Evolutionary conservation across 1,140 invertebrate genomes (phyloP).

Genomic region (Latrodectus geometricus): DNA sequence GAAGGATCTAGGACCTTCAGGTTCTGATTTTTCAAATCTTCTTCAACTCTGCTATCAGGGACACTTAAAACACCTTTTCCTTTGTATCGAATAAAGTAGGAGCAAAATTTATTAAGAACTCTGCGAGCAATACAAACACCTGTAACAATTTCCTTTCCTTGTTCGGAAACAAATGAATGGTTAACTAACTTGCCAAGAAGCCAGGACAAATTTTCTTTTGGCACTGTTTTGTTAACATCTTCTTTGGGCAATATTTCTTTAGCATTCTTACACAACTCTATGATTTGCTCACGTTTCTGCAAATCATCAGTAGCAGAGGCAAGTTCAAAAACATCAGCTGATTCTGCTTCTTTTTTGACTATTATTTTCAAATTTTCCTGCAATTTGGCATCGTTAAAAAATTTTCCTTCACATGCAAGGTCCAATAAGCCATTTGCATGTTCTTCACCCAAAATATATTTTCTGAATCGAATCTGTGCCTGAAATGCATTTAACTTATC

Average conservation of each 20-base stretch:
- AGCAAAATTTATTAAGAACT: conserved; percentile 13
- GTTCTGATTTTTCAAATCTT: conserved; percentile 40
- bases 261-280: conserved; percentile 33
- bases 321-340: conserved; percentile 36
- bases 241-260: conserved; percentile 23
- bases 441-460: conserved; percentile 46
- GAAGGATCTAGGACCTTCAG: conserved; percentile 49
- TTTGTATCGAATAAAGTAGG: conserved; percentile 47
- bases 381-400: conserved; percentile 38
- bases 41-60: conserved; percentile 39
- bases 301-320: conserved; percentile 48
- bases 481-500: conserved; percentile 39
- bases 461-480: conserved; percentile 55
- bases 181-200: conserved; percentile 52
- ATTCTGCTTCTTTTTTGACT: conserved; percentile 39
- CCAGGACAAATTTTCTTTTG: conserved; percentile 59
- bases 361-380: conserved; percentile 44
- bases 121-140: conserved; percentile 51
- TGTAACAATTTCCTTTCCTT: conserved; percentile 14
- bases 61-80: conserved; percentile 36
- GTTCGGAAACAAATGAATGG: neutral
- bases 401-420: conserved; percentile 54
- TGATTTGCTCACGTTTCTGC: conserved; percentile 22
- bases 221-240: conserved; percentile 18
- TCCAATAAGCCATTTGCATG: conserved; percentile 52